Conservation (phyloP, 2,113 vertebrate genomes). For the Loxodonta africana region DNA sequence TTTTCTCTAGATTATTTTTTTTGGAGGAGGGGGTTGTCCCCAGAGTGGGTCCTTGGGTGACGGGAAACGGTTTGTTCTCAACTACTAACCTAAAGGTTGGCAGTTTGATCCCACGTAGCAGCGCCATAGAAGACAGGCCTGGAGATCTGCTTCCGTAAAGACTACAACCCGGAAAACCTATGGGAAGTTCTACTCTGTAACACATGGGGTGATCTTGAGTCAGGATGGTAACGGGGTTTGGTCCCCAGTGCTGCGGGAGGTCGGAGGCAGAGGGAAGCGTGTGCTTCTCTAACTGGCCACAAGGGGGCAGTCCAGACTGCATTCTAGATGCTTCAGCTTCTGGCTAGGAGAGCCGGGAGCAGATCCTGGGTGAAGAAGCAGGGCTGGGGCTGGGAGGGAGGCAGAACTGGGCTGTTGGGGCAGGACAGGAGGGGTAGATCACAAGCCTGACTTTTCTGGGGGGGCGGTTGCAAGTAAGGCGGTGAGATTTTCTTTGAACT, state of each 20-base stretch:
- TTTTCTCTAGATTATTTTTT: neutral
- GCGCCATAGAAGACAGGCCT: neutral
- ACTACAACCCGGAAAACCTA: no score
- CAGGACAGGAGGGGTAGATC: neutral
- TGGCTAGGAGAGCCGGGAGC: rapidly evolving
- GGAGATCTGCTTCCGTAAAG: neutral
- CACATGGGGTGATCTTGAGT: no score
- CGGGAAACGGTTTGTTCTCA: neutral
- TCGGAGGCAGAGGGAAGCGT: rapidly evolving
- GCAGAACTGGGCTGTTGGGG: neutral
- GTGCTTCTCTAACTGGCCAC: constrained; percentile 5
- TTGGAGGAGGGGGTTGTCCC: neutral
- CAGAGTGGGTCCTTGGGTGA: neutral
- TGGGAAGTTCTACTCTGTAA: no score
- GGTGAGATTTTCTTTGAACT: neutral
- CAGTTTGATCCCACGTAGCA: neutral
- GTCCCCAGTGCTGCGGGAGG: rapidly evolving
- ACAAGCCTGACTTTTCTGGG: neutral
- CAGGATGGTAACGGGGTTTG: no score
- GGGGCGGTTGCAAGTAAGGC: neutral
- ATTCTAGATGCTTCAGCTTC: neutral
- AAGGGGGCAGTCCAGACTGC: neutral
- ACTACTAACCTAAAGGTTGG: neutral
- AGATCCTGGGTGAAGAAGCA: neutral
- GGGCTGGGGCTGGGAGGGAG: neutral